phyloP scores from a whole-genome alignment of 1,140 invertebrate genomes.

The Idris sp. region DNA sequence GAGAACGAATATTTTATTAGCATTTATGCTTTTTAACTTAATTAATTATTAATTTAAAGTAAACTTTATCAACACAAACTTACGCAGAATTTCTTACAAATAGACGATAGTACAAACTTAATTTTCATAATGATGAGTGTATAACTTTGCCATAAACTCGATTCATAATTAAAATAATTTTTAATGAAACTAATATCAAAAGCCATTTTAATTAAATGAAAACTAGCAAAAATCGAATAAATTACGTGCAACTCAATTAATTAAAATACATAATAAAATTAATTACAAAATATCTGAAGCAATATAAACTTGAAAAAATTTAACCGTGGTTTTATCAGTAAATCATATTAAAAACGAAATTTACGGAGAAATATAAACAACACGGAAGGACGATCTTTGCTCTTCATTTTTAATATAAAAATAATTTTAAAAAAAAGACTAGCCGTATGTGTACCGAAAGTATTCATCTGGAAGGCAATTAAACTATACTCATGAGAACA shows the following conservation, averaged over 20 bases:
- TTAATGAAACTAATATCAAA: no score
- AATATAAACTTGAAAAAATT: slow-evolving; percentile 1
- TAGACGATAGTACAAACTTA: no score
- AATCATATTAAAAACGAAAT: slow-evolving; percentile 38
- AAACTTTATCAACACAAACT: no score
- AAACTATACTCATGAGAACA: slow-evolving; percentile 59
- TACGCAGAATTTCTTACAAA: no score
- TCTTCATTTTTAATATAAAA: slow-evolving; percentile 39
- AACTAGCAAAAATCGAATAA: slow-evolving; percentile 18
- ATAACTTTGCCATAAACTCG: no score
- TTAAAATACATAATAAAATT: slow-evolving; percentile 28
- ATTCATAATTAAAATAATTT: no score
- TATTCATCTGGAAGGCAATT: slow-evolving; percentile 68
- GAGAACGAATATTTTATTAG: no score
- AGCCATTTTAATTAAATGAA: slow-evolving; percentile 34
- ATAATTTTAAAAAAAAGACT: slow-evolving; percentile 45
- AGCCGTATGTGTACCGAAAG: slow-evolving; percentile 22
- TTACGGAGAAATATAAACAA: slow-evolving; percentile 28
- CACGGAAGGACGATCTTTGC: slow-evolving; percentile 20
- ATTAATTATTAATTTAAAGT: no score
- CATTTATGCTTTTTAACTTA: no score
- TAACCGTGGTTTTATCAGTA: slow-evolving; percentile 22
- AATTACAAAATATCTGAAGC: slow-evolving; percentile 26
- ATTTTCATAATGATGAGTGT: no score
- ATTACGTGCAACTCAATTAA: slow-evolving; percentile 22